Evolutionary conservation across 53 echinoderm and acorn worm genomes (phyloP).

Genomic region (Stichopus horrens): DNA sequence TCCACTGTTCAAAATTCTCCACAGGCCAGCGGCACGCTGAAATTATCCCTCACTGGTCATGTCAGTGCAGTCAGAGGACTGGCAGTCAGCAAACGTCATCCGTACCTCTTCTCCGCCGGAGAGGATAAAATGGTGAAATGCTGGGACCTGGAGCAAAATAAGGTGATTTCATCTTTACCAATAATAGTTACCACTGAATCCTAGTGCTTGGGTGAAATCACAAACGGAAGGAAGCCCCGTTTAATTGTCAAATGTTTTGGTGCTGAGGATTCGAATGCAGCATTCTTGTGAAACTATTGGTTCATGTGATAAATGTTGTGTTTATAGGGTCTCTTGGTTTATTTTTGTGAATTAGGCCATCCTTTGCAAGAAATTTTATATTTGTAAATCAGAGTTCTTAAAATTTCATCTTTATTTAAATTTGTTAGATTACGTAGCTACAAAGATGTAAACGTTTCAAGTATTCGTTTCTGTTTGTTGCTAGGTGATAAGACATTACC

Average conservation of each 20-base stretch:
- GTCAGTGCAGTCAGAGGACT: slow-evolving; percentile 90
- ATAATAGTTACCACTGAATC: background rate
- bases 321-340: no score
- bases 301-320: no score
- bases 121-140: slow-evolving; percentile 99
- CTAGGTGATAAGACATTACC: slow-evolving; percentile 95
- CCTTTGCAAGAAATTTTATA: no score
- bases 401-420: no score
- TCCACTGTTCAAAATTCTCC: background rate
- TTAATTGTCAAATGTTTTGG: no score
- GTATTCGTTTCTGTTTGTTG: background rate
- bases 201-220: no score
- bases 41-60: slow-evolving; percentile 96
- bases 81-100: slow-evolving; percentile 89
- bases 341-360: no score
- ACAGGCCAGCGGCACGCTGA: slow-evolving; percentile 92
- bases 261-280: no score
- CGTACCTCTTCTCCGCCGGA: slow-evolving; percentile 92
- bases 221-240: no score
- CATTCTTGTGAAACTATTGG: no score
- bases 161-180: slow-evolving; percentile 53
- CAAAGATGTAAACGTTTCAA: background rate
- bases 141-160: slow-evolving; percentile 98
- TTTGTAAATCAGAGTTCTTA: no score
- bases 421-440: no score